Base-by-base conservation (phyloP, 1,140 invertebrate genomes). In the Chrysoperla carnea region DNA sequence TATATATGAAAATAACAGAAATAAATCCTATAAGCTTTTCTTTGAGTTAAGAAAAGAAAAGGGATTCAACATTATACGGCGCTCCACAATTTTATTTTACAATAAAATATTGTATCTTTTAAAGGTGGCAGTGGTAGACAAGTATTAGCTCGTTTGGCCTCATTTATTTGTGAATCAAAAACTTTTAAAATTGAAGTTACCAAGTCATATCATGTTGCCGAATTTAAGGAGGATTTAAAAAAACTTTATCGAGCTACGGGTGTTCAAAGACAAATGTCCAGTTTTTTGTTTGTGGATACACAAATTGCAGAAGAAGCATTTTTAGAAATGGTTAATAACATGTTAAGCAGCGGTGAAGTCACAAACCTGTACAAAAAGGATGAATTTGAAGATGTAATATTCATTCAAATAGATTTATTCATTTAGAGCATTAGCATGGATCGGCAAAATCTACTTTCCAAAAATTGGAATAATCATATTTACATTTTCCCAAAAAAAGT, bases 241-340 rank as follows among this genome's bases (percentile, higher is more conserved):
- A 69, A 61, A 8, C 57, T 90, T 8, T 89, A 87, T 56, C 68
- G 60, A 13, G 55, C 66, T 38, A 72, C 76, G 8, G 84, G 84
- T 6, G 75, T 87, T 13, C 77, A 84, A 46, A 70, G 76, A 39
- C 83, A 80, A 57, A 63, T 72, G 35, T 79, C 77, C 0, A 73
- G 76, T 23, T 90, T 90, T 61, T 68, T 89, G 17, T 87, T 89
- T 62, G 78, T 74, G 59, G 84, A 88, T 57, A 82, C 78, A 8
- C 84, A 84, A 57, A 78, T 88, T 39, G 74, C 73, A 0, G 79
- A 85, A 28, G 81, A 87, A 54, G 69, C 74, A 33, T 89, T 89
- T 58, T 67, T 88, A n/a, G 84, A 90, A 63, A 79, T 88, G 45
- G 75, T 90, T 17, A 90, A 87, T 59, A 88, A 85, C 56, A 76